These are phyloP conservation scores for Alectoris magna DNA, from an alignment of 2,797 vertebrate species.

Conservation along the genomic window DNA sequence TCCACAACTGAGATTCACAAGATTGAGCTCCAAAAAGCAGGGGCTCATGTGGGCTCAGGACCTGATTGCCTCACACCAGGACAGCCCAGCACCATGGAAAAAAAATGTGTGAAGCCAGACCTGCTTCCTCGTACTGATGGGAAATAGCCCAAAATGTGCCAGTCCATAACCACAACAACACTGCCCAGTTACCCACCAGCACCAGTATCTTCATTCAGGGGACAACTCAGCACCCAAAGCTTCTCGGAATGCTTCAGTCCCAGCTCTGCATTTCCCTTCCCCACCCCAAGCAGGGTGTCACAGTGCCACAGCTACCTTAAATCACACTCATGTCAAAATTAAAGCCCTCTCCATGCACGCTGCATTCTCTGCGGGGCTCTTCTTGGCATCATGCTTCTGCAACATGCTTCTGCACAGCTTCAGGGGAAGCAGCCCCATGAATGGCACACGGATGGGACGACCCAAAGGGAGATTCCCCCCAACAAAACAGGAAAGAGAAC, in stretches of 20 bases:
- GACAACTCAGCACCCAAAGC: accelerated
- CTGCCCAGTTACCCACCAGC: background rate
- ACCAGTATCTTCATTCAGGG: background rate
- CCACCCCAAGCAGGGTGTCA: accelerated
- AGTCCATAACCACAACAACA: background rate
- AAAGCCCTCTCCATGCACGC: background rate
- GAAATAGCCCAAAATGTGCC: accelerated
- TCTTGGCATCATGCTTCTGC: accelerated
- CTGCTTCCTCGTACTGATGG: accelerated
- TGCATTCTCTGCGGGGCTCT: accelerated
- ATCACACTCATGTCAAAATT: background rate
- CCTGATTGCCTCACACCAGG: accelerated
- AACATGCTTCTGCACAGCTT: accelerated
- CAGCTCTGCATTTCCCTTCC: background rate
- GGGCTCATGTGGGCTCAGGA: background rate
- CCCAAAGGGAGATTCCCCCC: background rate
- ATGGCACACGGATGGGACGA: accelerated
- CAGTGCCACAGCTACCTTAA: background rate
- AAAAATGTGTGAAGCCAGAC: accelerated
- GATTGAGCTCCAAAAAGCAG: background rate
- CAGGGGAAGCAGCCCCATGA: background rate
- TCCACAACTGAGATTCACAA: background rate
- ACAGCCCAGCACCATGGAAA: accelerated
- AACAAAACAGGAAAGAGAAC: accelerated
- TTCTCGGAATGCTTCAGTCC: background rate